A percentile compares a stretch with the other conserved stretches of the same genome.
Conservation (phyloP, 2,888 invertebrate species). For the Carterocephalus palaemon region DNA sequence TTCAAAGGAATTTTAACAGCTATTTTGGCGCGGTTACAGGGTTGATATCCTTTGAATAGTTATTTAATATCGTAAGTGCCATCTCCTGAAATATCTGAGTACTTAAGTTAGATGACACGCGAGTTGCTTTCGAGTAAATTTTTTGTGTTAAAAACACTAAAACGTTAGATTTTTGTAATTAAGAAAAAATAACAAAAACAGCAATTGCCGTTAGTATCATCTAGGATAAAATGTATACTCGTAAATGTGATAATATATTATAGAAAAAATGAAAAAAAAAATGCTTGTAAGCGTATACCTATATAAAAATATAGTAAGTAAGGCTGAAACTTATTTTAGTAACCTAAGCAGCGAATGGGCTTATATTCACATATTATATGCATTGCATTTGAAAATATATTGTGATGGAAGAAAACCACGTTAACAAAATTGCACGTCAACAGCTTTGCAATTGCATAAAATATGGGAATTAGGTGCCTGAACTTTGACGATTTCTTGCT, state of each 20-base stretch:
- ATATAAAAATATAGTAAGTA: constrained; percentile 50
- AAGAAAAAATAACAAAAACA: constrained; percentile 47
- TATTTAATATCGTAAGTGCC: constrained; percentile 18
- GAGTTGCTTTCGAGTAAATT: constrained; percentile 39
- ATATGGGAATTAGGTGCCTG: too few species aligned
- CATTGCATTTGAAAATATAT: too few species aligned
- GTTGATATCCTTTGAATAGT: constrained; percentile 19
- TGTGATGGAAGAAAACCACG: too few species aligned
- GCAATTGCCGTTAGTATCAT: constrained; percentile 52
- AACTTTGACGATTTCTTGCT: too few species aligned
- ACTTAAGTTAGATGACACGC: constrained; percentile 45
- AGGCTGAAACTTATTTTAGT: constrained; percentile 45
- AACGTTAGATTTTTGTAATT: constrained; percentile 50
- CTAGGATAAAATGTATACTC: constrained; percentile 66
- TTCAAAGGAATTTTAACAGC: constrained; percentile 26
- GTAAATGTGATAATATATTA: constrained; percentile 70
- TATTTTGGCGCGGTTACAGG: constrained; percentile 31
- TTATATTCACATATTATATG: too few species aligned
- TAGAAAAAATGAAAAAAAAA: constrained; percentile 61
- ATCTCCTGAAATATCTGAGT: constrained; percentile 33
- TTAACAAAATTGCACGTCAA: too few species aligned
- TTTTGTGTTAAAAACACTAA: constrained; percentile 38
- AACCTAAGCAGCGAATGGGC: too few species aligned
- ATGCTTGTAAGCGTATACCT: constrained; percentile 59
- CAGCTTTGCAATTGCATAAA: too few species aligned